These are phyloP conservation scores for Phasianus colchicus DNA, from an alignment of 2,113 vertebrate species.

Conservation along the genomic window DNA sequence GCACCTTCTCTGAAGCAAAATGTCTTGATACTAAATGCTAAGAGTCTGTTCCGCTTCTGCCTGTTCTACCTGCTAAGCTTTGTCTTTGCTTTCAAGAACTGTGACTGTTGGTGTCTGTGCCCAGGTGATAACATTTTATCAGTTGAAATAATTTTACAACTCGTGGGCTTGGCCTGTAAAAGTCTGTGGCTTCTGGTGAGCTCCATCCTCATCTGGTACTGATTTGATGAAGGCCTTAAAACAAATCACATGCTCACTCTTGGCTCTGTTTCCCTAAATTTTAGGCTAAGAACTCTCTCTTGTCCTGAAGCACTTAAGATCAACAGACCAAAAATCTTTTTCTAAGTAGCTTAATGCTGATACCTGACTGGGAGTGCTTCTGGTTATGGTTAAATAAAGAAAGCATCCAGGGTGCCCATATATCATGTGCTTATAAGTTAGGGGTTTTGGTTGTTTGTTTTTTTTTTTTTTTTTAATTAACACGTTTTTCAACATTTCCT, in stretches of 20 bases:
- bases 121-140: not conserved
- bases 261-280: constrained; percentile 52
- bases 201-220: constrained; percentile 17
- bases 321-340: not conserved
- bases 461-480: not conserved
- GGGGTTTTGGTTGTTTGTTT: not conserved
- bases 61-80: constrained; percentile 60
- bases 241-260: constrained; percentile 22
- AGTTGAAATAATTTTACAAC: not conserved
- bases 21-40: not conserved
- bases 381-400: not conserved
- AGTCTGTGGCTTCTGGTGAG: constrained; percentile 12
- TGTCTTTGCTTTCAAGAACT: constrained; percentile 60
- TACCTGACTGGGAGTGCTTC: not conserved
- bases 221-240: constrained; percentile 10
- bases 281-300: not conserved
- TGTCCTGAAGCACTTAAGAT: not conserved
- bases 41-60: constrained; percentile 20
- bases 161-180: not conserved
- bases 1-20: not conserved
- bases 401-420: not conserved
- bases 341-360: not conserved
- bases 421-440: not conserved
- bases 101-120: constrained; percentile 60
- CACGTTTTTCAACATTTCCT: not conserved